phyloP scores from a whole-genome alignment of 2,797 vertebrate species.

The Aeoliscus strigatus region DNA sequence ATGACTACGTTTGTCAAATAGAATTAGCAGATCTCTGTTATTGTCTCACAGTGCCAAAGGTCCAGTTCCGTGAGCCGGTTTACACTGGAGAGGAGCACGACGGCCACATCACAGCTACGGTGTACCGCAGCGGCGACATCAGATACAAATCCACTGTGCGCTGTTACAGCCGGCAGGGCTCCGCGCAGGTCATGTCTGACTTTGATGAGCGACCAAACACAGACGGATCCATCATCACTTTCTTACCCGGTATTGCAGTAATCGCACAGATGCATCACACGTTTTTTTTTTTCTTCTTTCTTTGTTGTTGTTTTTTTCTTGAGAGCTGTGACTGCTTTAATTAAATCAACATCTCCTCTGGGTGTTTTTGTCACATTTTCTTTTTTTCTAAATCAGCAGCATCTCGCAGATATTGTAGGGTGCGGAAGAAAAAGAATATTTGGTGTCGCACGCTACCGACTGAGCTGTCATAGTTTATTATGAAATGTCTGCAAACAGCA shows the following conservation, averaged over 20 bases:
- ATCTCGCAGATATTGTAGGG: not conserved
- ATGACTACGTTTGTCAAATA: not conserved
- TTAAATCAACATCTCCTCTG: constrained; percentile 20
- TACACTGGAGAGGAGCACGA: constrained; percentile 81
- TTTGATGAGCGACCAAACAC: constrained; percentile 92
- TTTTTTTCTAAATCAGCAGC: constrained; percentile 11
- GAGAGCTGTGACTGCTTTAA: constrained; percentile 21
- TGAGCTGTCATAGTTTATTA: constrained; percentile 6
- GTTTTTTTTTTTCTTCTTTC: not conserved
- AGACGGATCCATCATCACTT: constrained; percentile 81
- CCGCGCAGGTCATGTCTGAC: constrained; percentile 88
- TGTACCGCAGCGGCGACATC: constrained; percentile 85
- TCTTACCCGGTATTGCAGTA: constrained; percentile 82
- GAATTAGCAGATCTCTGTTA: constrained; percentile 3
- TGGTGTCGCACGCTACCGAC: constrained; percentile 10
- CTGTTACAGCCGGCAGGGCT: constrained; percentile 89
- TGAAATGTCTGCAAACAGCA: constrained; percentile 9
- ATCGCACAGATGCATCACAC: constrained; percentile 4
- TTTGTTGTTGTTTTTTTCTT: not conserved
- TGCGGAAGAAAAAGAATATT: too few species aligned
- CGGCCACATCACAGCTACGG: constrained; percentile 69
- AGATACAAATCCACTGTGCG: constrained; percentile 80
- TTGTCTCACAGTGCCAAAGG: constrained; percentile 80
- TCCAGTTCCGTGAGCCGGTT: constrained; percentile 84
- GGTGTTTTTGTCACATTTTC: constrained; percentile 10